Evolutionary conservation across 2,888 invertebrate species (phyloP), one percentile per base, ranked within the genome.

Genomic region (Amblyjoppa proteus): DNA sequence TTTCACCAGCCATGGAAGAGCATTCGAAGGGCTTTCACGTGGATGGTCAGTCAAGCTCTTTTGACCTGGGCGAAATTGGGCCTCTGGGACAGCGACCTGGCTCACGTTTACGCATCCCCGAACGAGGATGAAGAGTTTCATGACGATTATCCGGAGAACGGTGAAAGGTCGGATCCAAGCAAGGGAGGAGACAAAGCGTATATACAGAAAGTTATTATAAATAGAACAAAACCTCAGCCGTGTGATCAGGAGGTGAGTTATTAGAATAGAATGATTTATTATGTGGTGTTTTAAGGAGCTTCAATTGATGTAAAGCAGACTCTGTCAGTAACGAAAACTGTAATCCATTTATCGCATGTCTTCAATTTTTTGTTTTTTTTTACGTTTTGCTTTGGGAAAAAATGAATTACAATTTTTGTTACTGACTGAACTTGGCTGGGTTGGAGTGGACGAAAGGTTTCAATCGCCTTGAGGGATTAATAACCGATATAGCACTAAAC

Each of bases 181-280:
- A 95, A 95, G 87, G 94, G 94, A 83, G 77, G 81, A 0, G 94
- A 95, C 87, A 93, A 95, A 89, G 94, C 96, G 90, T 95, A 96
- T 92, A 96, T 97, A 88, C 95, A 96, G 86, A 94, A 95, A 9
- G 95, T 97, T 1, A 94, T 96, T 73, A 96, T 97, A 89, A 97
- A 96, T 88, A 95, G 97, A 91, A 98, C 98, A 0, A 95, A 97
- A 66, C 97, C 97, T 0, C 97, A 97, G 80, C 97, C 98, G 4
- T 98, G 98, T 93, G 98, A 98, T 93, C 96, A 97, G 92, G 96
- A 97, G 93, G 95, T 95, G 88, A 84, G 49, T 31, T 45, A n/a
- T 64, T 34, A 25, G 31, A 5, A 34, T 13, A 6, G n/a, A 53
- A 16, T 28, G 0, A 45, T 45, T 45, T 45, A 4, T 45, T 11